Conservation (phyloP, 2,797 vertebrate genomes). For the Tokudaia tokunoshimensis region DNA sequence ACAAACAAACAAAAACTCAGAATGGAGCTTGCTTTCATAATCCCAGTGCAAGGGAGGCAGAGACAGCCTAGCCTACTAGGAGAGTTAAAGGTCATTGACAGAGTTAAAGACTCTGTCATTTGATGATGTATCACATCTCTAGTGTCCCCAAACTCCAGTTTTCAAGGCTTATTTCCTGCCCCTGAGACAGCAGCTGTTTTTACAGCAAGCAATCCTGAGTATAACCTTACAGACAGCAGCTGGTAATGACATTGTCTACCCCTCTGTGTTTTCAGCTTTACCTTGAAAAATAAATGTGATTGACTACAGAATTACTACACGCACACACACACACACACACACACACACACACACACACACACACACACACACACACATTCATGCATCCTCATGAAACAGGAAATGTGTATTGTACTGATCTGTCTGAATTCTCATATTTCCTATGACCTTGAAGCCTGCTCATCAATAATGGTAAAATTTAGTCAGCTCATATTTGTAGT, state of each 20-base stretch:
- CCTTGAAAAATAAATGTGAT: not conserved
- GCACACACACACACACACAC: too few relatives aligned
- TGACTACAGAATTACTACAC: not conserved
- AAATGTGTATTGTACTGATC: not conserved
- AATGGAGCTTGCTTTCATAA: not conserved
- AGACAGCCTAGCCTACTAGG: not conserved
- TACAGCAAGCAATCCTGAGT: not conserved
- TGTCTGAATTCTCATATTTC: not conserved
- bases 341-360: too few relatives aligned
- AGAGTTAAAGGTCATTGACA: not conserved
- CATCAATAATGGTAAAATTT: not conserved
- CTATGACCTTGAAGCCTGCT: not conserved
- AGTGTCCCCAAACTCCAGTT: not conserved
- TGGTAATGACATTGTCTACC: not conserved
- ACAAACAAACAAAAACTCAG: not conserved
- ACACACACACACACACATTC: too few relatives aligned
- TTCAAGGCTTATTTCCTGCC: not conserved
- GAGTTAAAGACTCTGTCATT: not conserved
- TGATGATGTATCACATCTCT: not conserved
- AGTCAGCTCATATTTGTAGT: constrained; percentile 21
- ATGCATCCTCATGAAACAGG: not conserved
- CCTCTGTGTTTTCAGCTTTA: not conserved
- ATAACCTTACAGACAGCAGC: not conserved
- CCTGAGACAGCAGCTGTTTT: not conserved
- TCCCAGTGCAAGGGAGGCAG: not conserved